Conservation (phyloP, 2,113 vertebrate genomes). For the Dolichallabes microphthalmus region DNA sequence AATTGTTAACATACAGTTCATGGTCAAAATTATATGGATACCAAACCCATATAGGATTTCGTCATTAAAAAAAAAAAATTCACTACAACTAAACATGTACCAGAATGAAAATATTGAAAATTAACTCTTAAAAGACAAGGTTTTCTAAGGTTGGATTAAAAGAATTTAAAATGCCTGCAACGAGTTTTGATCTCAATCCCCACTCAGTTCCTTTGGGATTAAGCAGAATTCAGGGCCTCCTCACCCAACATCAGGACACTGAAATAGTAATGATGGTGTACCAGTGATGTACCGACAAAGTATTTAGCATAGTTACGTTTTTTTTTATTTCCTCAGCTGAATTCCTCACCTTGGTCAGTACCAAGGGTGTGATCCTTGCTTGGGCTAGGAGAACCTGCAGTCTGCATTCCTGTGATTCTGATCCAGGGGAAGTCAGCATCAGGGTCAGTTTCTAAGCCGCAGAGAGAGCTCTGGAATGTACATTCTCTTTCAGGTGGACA, state of each 20-base stretch:
- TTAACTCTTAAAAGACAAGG: too few relatives aligned
- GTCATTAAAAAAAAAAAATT: too few relatives aligned
- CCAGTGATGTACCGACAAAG: neutral
- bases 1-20: neutral
- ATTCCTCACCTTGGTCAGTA: constrained; percentile 66
- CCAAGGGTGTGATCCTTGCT: constrained; percentile 69
- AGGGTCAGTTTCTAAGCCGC: constrained; percentile 60
- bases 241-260: neutral
- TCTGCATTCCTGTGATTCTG: constrained; percentile 60
- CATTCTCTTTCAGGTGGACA: constrained; percentile 74
- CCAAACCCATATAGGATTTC: neutral
- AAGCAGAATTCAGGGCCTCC: neutral
- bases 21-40: neutral
- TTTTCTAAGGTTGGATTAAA: neutral
- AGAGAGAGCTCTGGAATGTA: constrained; percentile 75
- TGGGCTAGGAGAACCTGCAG: constrained; percentile 63
- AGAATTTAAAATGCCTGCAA: neutral
- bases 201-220: neutral
- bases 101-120: too few relatives aligned
- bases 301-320: neutral
- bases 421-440: constrained; percentile 63
- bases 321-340: neutral
- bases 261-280: neutral
- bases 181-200: neutral
- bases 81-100: too few relatives aligned